Base-by-base conservation (phyloP, 2,113 vertebrate genomes). In the Tachysurus fulvidraco region DNA sequence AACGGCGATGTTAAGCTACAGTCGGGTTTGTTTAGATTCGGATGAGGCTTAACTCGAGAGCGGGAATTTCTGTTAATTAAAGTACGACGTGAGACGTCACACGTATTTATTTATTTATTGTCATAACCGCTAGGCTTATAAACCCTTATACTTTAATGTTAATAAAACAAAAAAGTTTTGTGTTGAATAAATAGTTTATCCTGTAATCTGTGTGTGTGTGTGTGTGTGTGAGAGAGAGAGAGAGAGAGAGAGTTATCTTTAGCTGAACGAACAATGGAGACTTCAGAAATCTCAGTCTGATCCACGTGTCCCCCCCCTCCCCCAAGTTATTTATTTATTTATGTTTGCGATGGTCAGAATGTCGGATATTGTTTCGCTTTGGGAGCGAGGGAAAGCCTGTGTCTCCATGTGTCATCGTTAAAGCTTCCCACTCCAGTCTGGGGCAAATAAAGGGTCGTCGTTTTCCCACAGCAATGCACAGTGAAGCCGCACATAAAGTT, bases 401-500 rank as follows among this genome's bases (percentile, higher is more conserved):
- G n/a, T n/a, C n/a, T n/a, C n/a, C n/a, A n/a, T n/a, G n/a, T n/a
- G n/a, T n/a, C 41, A 36, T 41, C 21, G 1, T 74, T 44, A 74
- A 74, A 74, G 41, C 71, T 46, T 46, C 19, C 36, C 69, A 23
- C 36, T 3, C 17, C 19, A 11, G 9, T 12, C 28, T 17, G 5
- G 55, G 25, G 78, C 21, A 60, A 21, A 41, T 36, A 11, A 23
- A 36, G 55, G 28, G 55, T 81, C 55, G 60, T 60, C 30, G 4
- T 9, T 80, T 80, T 80, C 78, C 78, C 55, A 81, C 21, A 16
- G 12, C 14, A 62, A 44, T 81, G 79, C 23, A 57, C 19, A 80
- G 25, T 30, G 36, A 76, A 13, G 28, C 4, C 12, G 78, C 55
- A 62, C 36, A 62, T 19, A 36, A 62, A 23, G 36, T 81, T 19